phyloP scores from a whole-genome alignment of 2,113 vertebrate genomes.

The Mungos mungo region DNA sequence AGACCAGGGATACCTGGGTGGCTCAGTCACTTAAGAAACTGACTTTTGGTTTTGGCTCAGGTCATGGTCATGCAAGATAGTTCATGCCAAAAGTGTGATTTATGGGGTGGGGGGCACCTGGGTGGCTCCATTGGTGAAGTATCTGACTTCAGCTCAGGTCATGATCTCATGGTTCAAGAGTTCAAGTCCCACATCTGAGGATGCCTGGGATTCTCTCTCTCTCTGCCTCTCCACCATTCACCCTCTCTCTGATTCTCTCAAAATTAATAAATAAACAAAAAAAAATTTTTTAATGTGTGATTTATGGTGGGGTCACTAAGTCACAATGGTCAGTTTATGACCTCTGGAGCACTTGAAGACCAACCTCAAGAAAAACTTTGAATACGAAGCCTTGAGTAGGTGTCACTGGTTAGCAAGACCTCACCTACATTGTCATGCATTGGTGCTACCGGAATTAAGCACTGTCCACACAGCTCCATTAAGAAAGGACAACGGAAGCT shows the following conservation, averaged over 20 bases:
- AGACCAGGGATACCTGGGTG: not conserved
- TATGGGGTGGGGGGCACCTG: too few species aligned
- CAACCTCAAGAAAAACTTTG: not conserved
- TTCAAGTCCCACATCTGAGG: too few species aligned
- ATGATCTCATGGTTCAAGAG: too few species aligned
- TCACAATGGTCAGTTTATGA: not conserved
- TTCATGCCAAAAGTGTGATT: not conserved
- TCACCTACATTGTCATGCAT: not conserved
- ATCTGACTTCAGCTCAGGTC: too few species aligned
- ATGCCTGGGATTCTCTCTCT: too few species aligned
- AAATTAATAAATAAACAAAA: too few species aligned
- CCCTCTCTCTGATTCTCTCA: too few species aligned
- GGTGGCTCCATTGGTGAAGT: too few species aligned
- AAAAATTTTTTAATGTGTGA: not conserved
- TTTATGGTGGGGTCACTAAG: not conserved
- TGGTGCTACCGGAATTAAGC: not conserved
- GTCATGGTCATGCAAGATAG: not conserved
- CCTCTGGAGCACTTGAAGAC: not conserved
- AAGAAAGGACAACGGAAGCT: not conserved
- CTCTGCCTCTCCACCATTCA: too few species aligned
- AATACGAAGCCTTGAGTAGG: not conserved
- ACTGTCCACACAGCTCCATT: not conserved
- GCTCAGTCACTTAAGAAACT: too few species aligned
- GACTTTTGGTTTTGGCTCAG: too few species aligned
- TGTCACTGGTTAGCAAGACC: not conserved